Evolutionary conservation across 2,113 vertebrate genomes (phyloP).

Genomic region (Cricetomys ansorgei): DNA sequence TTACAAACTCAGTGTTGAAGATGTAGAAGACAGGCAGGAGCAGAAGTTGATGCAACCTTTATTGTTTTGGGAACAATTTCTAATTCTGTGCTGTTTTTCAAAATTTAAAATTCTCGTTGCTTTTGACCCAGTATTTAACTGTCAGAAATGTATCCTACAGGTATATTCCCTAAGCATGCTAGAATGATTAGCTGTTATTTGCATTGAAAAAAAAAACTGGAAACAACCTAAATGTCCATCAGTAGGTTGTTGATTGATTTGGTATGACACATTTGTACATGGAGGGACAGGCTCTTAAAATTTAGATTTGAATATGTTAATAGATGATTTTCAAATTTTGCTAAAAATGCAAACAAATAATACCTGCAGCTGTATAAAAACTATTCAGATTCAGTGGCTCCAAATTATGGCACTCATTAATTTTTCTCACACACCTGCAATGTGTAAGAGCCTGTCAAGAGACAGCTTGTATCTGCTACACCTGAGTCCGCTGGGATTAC

Average conservation of each 20-base stretch:
- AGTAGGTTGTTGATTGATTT: neutral
- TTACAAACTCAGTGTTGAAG: neutral
- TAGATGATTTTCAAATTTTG: slow-evolving; percentile 22
- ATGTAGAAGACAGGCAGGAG: neutral
- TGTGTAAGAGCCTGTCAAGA: neutral
- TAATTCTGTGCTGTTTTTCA: neutral
- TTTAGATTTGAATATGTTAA: neutral
- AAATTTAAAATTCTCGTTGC: slow-evolving; percentile 14
- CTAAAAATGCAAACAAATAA: slow-evolving; percentile 8
- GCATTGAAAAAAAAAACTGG: neutral
- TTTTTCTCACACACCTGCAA: neutral
- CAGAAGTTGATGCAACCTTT: neutral
- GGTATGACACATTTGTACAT: neutral
- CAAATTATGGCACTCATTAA: neutral
- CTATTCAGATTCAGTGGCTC: neutral
- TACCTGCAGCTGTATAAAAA: neutral
- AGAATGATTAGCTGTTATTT: slow-evolving; percentile 18
- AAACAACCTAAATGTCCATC: neutral
- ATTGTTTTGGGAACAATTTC: neutral
- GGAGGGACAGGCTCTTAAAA: neutral
- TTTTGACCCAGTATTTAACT: neutral
- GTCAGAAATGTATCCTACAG: neutral
- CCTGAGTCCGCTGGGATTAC: neutral
- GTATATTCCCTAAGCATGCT: neutral
- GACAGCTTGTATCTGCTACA: neutral